A percentile compares a stretch with the other conserved stretches of the same genome.
Evolutionary conservation across 2,113 vertebrate species (phyloP).

Genomic region (Protobothrops mucrosquamatus): DNA sequence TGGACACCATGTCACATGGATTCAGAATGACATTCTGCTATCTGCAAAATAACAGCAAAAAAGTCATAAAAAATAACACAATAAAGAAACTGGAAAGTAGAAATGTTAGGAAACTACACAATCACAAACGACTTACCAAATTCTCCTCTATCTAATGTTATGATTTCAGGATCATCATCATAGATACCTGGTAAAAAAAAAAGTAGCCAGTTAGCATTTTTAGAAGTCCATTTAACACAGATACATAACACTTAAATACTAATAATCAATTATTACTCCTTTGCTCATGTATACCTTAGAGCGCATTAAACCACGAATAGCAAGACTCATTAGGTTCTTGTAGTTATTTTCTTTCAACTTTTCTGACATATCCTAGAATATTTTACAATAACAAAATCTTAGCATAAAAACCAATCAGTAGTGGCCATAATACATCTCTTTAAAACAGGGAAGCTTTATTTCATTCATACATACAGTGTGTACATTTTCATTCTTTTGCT

Average conservation of each 20-base stretch:
- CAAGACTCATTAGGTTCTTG: neutral
- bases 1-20: neutral
- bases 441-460: neutral
- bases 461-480: neutral
- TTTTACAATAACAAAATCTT: neutral
- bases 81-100: neutral
- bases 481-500: neutral
- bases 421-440: neutral
- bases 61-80: neutral
- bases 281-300: neutral
- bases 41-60: neutral
- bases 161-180: constrained; percentile 94
- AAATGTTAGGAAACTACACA: neutral
- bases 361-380: neutral
- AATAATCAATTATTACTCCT: neutral
- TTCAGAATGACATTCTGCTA: neutral
- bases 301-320: neutral
- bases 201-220: constrained; percentile 18
- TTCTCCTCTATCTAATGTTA: constrained; percentile 93
- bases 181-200: constrained; percentile 87
- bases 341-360: neutral
- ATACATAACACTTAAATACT: constrained; percentile 3
- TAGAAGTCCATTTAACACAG: neutral
- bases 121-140: constrained; percentile 82
- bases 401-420: neutral